Evolutionary conservation across 2,797 vertebrate species (phyloP).

Genomic region (Liparis tanakae): DNA sequence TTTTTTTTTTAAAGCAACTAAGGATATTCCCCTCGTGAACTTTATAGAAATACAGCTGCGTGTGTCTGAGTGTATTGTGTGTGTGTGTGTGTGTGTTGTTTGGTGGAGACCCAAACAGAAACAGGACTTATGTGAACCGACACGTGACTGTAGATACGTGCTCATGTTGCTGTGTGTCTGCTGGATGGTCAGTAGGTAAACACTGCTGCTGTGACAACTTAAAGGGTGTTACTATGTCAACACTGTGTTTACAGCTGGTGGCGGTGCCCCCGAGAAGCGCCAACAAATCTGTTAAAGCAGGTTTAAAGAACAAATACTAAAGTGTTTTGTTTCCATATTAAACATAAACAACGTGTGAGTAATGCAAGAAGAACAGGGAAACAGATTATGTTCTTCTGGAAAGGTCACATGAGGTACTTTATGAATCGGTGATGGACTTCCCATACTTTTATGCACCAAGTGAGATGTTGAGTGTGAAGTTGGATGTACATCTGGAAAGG

Average conservation of each 20-base stretch:
- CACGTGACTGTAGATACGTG: neutral
- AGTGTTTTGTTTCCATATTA: neutral
- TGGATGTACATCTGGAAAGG: conserved; percentile 28
- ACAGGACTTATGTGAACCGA: neutral
- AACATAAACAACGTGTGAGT: neutral
- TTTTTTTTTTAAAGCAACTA: no score
- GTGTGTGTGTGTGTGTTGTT: no score
- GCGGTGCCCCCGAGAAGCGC: neutral
- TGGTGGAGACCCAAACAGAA: neutral
- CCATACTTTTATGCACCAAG: neutral
- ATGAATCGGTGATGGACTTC: conserved; percentile 21
- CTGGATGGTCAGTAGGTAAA: neutral
- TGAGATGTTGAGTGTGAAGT: conserved; percentile 20
- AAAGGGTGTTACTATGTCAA: neutral
- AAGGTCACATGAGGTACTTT: conserved; percentile 17
- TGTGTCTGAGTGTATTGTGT: no score
- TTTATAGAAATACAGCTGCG: no score
- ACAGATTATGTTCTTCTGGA: conserved; percentile 1
- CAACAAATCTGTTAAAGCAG: neutral
- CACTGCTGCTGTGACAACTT: neutral
- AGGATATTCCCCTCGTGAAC: neutral
- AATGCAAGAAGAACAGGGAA: neutral
- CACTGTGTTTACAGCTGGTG: neutral
- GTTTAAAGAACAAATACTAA: neutral
- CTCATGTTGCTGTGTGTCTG: neutral